Conservation (phyloP, 2,113 vertebrate genomes). For the Zonotrichia leucophrys region DNA sequence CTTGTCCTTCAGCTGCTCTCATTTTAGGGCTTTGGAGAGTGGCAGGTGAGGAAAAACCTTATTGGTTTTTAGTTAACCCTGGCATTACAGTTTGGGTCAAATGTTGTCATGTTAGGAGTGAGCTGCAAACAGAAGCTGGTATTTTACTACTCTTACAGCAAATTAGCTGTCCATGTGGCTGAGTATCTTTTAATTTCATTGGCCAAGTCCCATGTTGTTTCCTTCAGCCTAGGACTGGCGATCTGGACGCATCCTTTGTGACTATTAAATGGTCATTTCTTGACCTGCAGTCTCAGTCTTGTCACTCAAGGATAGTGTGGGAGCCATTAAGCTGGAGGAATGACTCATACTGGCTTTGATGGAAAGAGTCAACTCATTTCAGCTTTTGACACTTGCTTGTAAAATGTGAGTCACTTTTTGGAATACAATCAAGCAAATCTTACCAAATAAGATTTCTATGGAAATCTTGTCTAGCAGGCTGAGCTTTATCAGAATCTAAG, state of each 20-base stretch:
- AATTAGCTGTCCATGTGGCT: not conserved
- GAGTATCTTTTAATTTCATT: not conserved
- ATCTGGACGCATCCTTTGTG: not conserved
- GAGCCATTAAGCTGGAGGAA: not conserved
- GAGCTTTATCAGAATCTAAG: not conserved
- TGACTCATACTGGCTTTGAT: not conserved
- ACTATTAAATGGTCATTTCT: not conserved
- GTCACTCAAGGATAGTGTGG: not conserved
- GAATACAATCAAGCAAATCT: not conserved
- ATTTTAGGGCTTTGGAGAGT: not conserved
- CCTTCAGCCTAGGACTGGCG: not conserved
- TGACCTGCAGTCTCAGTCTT: not conserved
- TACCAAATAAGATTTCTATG: not conserved
- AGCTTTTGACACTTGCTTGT: not conserved
- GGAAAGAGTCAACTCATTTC: not conserved
- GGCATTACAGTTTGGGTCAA: not conserved
- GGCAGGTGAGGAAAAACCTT: not conserved
- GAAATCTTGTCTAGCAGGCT: not conserved
- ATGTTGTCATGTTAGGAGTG: not conserved
- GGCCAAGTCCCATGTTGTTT: not conserved
- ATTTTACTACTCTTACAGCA: not conserved
- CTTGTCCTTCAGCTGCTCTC: not conserved
- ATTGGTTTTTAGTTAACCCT: not conserved
- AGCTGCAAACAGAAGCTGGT: not conserved
- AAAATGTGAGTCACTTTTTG: conserved; percentile 36